Conservation (phyloP, 2,797 vertebrate species). For the Sebastes diploproa region DNA sequence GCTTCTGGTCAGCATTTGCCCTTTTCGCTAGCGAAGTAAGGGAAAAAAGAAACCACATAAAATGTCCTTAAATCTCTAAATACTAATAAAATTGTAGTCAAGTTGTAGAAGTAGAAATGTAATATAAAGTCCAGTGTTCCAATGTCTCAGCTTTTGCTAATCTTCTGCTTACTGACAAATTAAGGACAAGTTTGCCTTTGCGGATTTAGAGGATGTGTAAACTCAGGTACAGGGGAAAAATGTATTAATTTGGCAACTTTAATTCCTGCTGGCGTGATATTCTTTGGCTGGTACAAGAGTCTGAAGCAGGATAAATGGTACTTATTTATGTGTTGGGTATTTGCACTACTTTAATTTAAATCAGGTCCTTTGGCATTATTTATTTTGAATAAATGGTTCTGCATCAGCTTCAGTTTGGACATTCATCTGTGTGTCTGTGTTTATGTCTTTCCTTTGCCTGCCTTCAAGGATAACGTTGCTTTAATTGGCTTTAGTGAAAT, state of each 20-base stretch:
- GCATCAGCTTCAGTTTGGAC: slow-evolving; percentile 75
- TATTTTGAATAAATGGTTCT: slow-evolving; percentile 77
- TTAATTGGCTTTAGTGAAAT: neutral
- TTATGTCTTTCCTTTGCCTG: slow-evolving; percentile 28
- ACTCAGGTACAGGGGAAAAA: slow-evolving; percentile 40
- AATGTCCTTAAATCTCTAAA: neutral
- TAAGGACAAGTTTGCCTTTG: neutral
- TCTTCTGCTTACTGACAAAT: neutral
- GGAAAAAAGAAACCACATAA: neutral
- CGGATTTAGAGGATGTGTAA: neutral
- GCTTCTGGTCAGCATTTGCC: neutral
- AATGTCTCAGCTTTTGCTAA: neutral
- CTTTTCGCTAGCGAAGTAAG: neutral
- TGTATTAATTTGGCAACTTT: slow-evolving; percentile 7
- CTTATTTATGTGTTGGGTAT: slow-evolving; percentile 49
- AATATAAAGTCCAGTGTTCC: neutral
- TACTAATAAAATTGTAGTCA: neutral
- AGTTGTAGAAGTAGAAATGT: neutral
- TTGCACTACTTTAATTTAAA: slow-evolving; percentile 69
- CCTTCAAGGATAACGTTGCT: neutral
- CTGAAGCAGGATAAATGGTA: slow-evolving; percentile 34
- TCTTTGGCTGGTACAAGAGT: slow-evolving; percentile 62
- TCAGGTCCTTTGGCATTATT: slow-evolving; percentile 56
- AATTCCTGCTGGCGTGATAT: slow-evolving; percentile 23
- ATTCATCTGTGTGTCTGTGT: slow-evolving; percentile 78